These are phyloP conservation scores for Terebella lapidaria DNA, from an alignment of 2,888 invertebrate genomes.

Conservation along the genomic window DNA sequence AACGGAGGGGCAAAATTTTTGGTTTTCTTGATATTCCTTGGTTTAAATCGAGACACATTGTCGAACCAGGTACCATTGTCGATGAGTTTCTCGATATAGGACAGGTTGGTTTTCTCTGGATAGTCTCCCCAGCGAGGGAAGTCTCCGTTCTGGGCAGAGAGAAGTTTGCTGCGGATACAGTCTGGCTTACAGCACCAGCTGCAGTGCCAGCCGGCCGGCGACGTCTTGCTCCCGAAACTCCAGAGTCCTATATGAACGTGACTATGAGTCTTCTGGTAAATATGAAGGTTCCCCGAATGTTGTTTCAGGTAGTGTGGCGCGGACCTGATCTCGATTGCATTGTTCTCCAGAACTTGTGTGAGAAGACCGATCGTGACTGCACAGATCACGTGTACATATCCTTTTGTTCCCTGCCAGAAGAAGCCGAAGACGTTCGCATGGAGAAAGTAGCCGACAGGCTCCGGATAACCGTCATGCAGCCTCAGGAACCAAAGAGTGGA, in stretches of 20 bases:
- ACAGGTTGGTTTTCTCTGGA: constrained; percentile 58
- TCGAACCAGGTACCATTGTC: constrained; percentile 21
- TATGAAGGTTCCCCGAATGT: neutral
- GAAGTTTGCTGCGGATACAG: constrained; percentile 59
- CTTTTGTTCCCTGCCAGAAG: constrained; percentile 58
- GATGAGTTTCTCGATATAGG: constrained; percentile 58
- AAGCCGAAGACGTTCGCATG: constrained; percentile 57
- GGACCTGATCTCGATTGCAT: constrained; percentile 9
- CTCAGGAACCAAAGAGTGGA: constrained; percentile 65
- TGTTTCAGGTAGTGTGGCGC: neutral
- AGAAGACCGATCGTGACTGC: constrained; percentile 17
- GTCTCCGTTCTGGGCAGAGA: constrained; percentile 44
- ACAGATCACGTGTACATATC: neutral
- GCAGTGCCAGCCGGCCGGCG: constrained; percentile 60
- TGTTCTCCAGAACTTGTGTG: constrained; percentile 9
- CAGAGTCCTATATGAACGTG: constrained; percentile 14
- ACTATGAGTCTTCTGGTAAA: constrained; percentile 2
- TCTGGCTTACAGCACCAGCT: constrained; percentile 61
- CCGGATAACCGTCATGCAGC: constrained; percentile 64
- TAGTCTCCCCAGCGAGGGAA: constrained; percentile 42
- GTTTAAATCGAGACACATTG: constrained; percentile 1
- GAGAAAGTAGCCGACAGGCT: constrained; percentile 50
- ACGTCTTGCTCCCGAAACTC: constrained; percentile 12
- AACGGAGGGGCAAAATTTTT: no score
- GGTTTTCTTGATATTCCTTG: neutral